phyloP scores from a whole-genome alignment of 2,888 invertebrate genomes.

The Oasisia sp. region DNA sequence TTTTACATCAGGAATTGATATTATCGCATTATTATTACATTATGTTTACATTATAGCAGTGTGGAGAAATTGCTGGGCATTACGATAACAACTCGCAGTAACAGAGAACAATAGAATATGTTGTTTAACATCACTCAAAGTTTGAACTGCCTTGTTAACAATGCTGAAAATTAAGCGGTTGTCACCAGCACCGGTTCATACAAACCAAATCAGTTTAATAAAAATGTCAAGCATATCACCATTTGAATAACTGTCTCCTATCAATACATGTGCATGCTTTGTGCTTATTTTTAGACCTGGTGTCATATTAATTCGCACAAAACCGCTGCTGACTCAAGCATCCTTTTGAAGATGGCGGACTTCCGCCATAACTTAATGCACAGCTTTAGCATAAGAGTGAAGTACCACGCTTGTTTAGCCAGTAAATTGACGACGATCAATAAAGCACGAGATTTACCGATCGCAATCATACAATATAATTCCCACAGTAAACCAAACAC shows the following conservation, averaged over 20 bases:
- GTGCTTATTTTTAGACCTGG: not conserved
- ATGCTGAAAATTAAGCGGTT: not conserved
- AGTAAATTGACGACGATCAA: not conserved
- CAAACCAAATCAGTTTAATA: not conserved
- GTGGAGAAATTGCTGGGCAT: no score
- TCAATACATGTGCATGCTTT: not conserved
- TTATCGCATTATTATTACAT: no score
- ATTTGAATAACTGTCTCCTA: not conserved
- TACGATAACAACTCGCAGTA: not conserved
- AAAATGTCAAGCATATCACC: not conserved
- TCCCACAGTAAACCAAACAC: not conserved
- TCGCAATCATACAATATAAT: not conserved
- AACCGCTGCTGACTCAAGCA: not conserved
- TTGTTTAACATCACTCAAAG: not conserved
- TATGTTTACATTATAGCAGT: no score
- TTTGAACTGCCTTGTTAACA: not conserved
- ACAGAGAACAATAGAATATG: not conserved
- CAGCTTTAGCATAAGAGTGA: not conserved
- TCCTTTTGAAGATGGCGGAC: not conserved
- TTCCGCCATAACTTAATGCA: not conserved
- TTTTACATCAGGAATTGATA: no score
- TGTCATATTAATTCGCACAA: not conserved
- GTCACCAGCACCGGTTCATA: no score
- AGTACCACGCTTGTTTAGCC: not conserved
- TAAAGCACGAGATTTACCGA: conserved; percentile 6